Evolutionary conservation across 92 coral and sea anemone species (phyloP).

Genomic region (Desmophyllum pertusum): DNA sequence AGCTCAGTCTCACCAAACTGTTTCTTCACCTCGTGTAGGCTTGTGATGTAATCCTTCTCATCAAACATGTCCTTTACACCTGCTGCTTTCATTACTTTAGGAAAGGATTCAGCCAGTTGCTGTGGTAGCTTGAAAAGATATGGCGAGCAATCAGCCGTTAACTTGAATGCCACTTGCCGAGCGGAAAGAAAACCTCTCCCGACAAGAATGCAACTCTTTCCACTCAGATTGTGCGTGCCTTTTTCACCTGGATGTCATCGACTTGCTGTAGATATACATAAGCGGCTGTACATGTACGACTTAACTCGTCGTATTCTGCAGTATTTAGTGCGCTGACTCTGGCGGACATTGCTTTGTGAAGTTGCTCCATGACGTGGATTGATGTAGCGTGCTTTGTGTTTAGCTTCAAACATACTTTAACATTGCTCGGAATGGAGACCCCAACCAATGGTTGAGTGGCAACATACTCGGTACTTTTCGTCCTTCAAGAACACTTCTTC

Average conservation of each 20-base stretch:
- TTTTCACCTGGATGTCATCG: not conserved
- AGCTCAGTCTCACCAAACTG: constrained; percentile 12
- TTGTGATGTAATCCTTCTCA: constrained; percentile 46
- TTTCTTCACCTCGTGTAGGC: constrained; percentile 41
- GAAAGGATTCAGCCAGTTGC: constrained; percentile 24
- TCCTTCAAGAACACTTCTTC: constrained; percentile 36
- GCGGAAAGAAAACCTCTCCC: constrained; percentile 50
- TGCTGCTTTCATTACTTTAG: constrained; percentile 43
- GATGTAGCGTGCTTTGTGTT: constrained; percentile 14
- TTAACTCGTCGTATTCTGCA: constrained; percentile 13
- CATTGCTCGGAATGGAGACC: constrained; percentile 26
- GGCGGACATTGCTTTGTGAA: constrained; percentile 41
- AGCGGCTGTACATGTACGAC: constrained; percentile 34
- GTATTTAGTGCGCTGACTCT: not conserved
- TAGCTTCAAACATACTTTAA: constrained; percentile 33
- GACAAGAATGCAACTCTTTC: constrained; percentile 49
- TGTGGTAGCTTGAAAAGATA: constrained; percentile 54
- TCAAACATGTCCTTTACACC: constrained; percentile 64
- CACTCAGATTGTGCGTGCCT: not conserved
- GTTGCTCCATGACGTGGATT: constrained; percentile 42
- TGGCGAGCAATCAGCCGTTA: constrained; percentile 55
- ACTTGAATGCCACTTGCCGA: constrained; percentile 53
- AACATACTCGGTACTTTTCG: constrained; percentile 60
- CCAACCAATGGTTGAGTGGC: constrained; percentile 57
- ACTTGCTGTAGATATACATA: constrained; percentile 41